Evolutionary conservation across 2,797 vertebrate species (phyloP).

Genomic region (Syndactyla subalaris): DNA sequence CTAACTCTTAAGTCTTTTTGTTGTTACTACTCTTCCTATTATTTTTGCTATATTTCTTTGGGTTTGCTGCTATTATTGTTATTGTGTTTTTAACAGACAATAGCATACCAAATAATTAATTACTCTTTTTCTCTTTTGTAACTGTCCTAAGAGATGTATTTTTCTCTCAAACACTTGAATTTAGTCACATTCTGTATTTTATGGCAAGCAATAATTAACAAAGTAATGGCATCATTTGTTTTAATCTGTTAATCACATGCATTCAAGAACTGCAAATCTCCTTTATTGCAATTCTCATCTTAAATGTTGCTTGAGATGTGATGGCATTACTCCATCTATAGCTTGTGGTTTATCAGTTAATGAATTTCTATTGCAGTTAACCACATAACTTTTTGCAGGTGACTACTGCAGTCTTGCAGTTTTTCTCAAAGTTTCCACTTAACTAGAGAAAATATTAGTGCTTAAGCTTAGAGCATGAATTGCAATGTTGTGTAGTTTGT

Average conservation of each 20-base stretch:
- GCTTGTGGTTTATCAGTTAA: neutral
- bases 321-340: neutral
- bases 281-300: neutral
- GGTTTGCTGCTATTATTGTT: neutral
- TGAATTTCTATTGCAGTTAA: constrained; percentile 15
- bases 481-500: neutral
- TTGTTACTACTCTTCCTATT: neutral
- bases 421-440: neutral
- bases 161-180: neutral
- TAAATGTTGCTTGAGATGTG: neutral
- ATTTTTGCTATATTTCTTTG: neutral
- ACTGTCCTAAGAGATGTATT: neutral
- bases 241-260: constrained; percentile 19
- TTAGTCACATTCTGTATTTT: neutral
- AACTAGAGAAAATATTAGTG: neutral
- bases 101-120: neutral
- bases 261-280: neutral
- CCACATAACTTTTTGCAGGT: neutral
- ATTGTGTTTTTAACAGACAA: neutral
- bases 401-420: neutral
- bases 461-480: neutral
- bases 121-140: neutral
- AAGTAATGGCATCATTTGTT: constrained; percentile 12
- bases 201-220: neutral
- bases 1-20: neutral